Evolutionary conservation across 2,888 invertebrate species (phyloP).

Genomic region (Pimpla rufipes): DNA sequence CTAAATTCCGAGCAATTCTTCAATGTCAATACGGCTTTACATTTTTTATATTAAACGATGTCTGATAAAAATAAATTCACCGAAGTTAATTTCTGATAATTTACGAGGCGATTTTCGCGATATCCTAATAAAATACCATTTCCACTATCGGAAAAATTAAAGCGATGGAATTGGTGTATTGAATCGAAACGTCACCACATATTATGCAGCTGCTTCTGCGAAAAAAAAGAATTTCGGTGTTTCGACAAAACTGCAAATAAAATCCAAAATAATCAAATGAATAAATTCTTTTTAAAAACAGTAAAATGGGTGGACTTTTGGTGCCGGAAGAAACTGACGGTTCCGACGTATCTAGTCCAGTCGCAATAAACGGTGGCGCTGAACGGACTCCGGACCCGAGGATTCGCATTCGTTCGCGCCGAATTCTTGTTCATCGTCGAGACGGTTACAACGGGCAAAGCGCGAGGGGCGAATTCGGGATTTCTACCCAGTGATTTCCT

Average conservation of each 20-base stretch:
- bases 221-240: no score
- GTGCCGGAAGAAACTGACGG: not conserved
- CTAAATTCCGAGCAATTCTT: not conserved
- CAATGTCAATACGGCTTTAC: not conserved
- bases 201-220: no score
- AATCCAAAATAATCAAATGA: no score
- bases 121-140: no score
- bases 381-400: not conserved
- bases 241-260: no score
- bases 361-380: not conserved
- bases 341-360: not conserved
- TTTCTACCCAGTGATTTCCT: slow-evolving; percentile 51
- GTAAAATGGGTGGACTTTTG: not conserved
- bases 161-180: no score
- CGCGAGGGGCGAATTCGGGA: slow-evolving; percentile 6
- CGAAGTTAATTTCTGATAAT: no score
- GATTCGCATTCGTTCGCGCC: not conserved
- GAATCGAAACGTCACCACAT: no score
- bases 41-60: not conserved
- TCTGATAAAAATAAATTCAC: no score
- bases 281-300: no score
- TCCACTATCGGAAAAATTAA: no score
- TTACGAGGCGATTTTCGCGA: no score
- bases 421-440: slow-evolving; percentile 16
- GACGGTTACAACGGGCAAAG: not conserved